Conservation (phyloP, 1,140 invertebrate genomes). For the Gonatopus flavifemur region DNA sequence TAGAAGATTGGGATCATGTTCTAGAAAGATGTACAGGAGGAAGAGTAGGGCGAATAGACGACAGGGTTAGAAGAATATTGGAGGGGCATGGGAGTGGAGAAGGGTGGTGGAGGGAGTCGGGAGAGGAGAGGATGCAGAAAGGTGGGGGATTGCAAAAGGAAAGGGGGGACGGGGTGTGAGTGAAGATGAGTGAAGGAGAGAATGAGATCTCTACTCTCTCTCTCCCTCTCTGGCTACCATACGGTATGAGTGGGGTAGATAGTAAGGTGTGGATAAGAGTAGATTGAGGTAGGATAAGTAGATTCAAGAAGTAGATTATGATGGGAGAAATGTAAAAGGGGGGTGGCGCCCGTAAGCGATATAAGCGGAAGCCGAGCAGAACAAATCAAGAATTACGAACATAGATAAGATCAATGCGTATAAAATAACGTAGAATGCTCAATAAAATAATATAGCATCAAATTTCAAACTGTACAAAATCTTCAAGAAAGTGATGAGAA, state of each 20-base stretch:
- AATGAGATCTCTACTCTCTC: not conserved
- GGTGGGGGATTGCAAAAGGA: not conserved
- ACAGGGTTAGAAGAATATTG: too few relatives aligned
- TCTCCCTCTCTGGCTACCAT: not conserved
- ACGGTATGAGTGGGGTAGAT: not conserved
- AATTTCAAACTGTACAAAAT: too few relatives aligned
- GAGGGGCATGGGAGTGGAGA: not conserved
- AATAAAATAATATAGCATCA: too few relatives aligned
- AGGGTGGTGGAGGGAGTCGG: not conserved
- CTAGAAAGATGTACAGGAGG: not conserved
- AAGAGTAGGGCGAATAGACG: too few relatives aligned
- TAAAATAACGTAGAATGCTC: too few relatives aligned
- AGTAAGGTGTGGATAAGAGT: not conserved
- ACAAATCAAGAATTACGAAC: too few relatives aligned
- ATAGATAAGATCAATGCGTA: too few relatives aligned
- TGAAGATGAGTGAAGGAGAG: not conserved
- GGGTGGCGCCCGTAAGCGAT: too few relatives aligned
- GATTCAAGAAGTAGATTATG: too few relatives aligned
- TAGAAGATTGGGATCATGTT: not conserved
- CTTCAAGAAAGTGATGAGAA: too few relatives aligned
- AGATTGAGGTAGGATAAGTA: not conserved
- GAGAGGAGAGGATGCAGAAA: not conserved
- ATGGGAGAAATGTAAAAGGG: too few relatives aligned
- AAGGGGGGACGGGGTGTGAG: not conserved
- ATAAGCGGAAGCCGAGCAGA: too few relatives aligned